Conservation (phyloP, 2,113 vertebrate species). For the Lasiurus cinereus region DNA sequence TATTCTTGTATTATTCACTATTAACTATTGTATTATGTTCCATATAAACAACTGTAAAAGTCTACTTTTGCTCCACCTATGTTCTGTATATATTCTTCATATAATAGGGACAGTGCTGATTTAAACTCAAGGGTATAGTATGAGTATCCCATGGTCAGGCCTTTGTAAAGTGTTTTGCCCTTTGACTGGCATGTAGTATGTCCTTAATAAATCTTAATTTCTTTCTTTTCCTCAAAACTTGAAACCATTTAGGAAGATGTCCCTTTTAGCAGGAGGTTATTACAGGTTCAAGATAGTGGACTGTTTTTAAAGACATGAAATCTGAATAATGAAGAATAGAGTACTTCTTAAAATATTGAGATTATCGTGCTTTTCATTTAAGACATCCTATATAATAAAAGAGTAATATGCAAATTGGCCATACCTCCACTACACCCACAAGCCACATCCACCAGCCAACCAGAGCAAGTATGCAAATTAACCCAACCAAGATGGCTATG, state of each 20-base stretch:
- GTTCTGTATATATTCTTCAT: neutral
- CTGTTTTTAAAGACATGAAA: neutral
- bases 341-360: neutral
- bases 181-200: neutral
- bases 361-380: constrained; percentile 19
- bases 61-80: neutral
- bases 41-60: neutral
- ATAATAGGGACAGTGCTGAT: neutral
- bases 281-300: neutral
- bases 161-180: neutral
- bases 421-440: too few relatives aligned
- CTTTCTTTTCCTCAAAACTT: neutral
- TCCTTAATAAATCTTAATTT: neutral
- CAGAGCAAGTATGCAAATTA: too few relatives aligned
- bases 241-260: neutral
- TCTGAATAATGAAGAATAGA: constrained; percentile 10
- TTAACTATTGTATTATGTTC: neutral
- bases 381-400: neutral
- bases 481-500: too few relatives aligned
- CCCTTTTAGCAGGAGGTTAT: neutral
- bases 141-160: neutral
- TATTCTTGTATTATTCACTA: neutral
- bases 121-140: neutral
- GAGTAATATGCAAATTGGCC: too few relatives aligned
- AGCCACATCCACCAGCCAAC: too few relatives aligned